Evolutionary conservation across 2,113 vertebrate genomes (phyloP), one percentile per base, ranked within the genome.

Genomic region (Ciconia maguari): DNA sequence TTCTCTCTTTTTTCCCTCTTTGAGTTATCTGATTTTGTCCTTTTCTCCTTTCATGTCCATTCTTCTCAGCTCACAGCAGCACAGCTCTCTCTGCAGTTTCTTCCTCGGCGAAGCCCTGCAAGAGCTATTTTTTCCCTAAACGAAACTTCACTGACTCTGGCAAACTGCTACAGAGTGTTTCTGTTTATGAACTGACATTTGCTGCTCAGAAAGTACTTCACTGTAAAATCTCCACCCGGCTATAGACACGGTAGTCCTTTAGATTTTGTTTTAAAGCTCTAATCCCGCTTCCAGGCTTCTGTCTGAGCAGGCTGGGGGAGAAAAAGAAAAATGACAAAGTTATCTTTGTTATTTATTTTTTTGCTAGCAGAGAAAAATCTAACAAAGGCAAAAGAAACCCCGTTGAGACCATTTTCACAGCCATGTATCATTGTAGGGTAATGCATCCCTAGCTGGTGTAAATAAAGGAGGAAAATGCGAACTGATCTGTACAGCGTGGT

Each of bases 401-500:
- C 0, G 0, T 16, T 46, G 87, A 88, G 75, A 74, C 30, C 26
- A 27, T 92, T 93, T 93, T 51, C 61, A 25, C 25, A 87, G 32
- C 61, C 0, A 0, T 48, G 20, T 27, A 4, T 62, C 69, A 16
- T 3, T 51, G 54, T 20, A 83, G 51, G 30, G 15, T 61, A 80
- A 61, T 38, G 13, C 27, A 57, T 69, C 62, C 19, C 34, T 44
- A 6, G 25, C 65, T 69, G 57, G 24, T 30, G 48, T 29, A 91
- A 96, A 79, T 57, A 48, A n/a, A 42, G 52, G 5, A 89, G 36
- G 61, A 52, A 93, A 79, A 57, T 6, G 24, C 7, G 24, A 69
- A 25, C 22, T 12, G 24, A 25, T 62, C n/a, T 30, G 3, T 17
- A 7, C 3, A 7, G 42, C 0, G 0, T 44, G 32, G 16, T 6